A percentile compares a stretch with the other conserved stretches of the same genome.
Evolutionary conservation across 2,888 invertebrate genomes (phyloP).

Genomic region (Cephus runcator): DNA sequence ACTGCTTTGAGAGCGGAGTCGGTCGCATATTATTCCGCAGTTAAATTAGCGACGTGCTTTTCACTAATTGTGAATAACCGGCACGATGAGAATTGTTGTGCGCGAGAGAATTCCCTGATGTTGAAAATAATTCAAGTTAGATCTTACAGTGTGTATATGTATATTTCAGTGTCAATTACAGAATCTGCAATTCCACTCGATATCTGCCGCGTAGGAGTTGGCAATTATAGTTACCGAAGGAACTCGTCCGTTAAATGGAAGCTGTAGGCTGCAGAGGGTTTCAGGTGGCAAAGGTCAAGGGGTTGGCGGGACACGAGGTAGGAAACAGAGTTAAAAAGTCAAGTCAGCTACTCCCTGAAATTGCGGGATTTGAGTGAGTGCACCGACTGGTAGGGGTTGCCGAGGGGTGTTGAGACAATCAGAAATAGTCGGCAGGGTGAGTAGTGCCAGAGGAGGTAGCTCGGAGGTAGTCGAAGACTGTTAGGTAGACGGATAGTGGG

Average conservation of each 20-base stretch:
- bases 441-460: neutral
- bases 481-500: neutral
- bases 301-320: neutral
- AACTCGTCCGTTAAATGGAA: neutral
- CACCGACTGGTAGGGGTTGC: neutral
- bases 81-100: too few relatives aligned
- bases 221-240: neutral
- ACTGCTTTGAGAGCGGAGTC: too few relatives aligned
- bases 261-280: neutral
- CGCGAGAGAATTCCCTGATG: too few relatives aligned
- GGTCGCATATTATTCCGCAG: too few relatives aligned
- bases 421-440: neutral
- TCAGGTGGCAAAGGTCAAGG: too few relatives aligned
- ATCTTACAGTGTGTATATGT: too few relatives aligned
- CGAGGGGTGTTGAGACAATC: neutral
- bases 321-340: conserved; percentile 26
- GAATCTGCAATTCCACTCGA: too few relatives aligned
- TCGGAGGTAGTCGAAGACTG: neutral
- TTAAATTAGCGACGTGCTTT: too few relatives aligned
- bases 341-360: conserved; percentile 36
- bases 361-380: conserved; percentile 20
- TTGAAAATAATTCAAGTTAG: too few relatives aligned
- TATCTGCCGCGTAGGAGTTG: too few relatives aligned
- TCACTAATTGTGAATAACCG: too few relatives aligned
- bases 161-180: too few relatives aligned